These are phyloP conservation scores for Leontocebus nigricollis DNA, from an alignment of 2,797 vertebrate genomes.

Conservation along the genomic window DNA sequence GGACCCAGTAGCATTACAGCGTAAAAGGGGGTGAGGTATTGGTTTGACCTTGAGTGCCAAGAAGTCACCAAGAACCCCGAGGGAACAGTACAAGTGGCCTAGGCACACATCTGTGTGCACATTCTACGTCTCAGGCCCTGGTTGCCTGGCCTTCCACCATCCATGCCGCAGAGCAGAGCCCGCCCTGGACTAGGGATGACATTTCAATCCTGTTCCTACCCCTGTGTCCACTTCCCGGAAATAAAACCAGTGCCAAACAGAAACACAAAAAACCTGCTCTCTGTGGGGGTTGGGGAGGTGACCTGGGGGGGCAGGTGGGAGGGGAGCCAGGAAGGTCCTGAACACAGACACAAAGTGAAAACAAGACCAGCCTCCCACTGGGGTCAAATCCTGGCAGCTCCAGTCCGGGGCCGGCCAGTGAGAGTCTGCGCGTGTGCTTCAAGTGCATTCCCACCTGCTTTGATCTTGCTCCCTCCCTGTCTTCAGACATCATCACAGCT, in stretches of 20 bases:
- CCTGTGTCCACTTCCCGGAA: neutral
- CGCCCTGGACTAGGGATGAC: neutral
- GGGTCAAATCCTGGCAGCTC: neutral
- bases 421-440: neutral
- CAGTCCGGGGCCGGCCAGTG: neutral
- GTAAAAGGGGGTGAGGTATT: neutral
- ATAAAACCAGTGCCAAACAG: neutral
- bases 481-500: constrained; percentile 2
- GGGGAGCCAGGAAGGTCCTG: neutral
- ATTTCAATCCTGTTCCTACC: neutral
- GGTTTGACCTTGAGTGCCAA: neutral
- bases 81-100: neutral
- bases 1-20: neutral
- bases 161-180: neutral
- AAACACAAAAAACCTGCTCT: neutral
- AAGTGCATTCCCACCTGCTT: neutral
- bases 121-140: accelerated
- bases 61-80: neutral
- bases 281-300: neutral
- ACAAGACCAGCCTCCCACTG: neutral
- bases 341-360: neutral
- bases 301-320: neutral
- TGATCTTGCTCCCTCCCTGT: neutral
- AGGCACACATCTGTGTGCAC: neutral
- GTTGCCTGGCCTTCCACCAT: neutral